Percentiles rank a stretch among this genome's conserved stretches.
Evolutionary conservation across 2,113 vertebrate species (phyloP).

Genomic region (Mus spicilegus): DNA sequence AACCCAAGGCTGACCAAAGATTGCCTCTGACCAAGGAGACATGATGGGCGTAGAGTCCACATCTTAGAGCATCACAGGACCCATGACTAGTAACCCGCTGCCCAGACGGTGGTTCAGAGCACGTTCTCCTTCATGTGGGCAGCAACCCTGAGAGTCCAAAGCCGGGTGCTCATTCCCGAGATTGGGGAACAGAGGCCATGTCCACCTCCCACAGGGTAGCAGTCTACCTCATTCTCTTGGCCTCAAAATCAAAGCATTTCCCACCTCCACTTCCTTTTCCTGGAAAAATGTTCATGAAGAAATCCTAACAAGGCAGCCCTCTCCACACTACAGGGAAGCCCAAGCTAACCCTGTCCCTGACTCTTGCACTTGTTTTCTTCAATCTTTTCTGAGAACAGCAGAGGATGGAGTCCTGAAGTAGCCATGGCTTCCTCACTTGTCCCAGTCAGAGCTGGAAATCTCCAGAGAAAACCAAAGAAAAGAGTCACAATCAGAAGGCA

Average conservation of each 20-base stretch:
- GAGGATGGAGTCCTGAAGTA: not conserved
- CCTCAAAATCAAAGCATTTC: not conserved
- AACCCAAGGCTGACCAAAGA: not conserved
- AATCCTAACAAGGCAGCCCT: not conserved
- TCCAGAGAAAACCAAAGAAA: not conserved
- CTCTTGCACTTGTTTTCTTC: not conserved
- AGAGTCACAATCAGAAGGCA: not conserved
- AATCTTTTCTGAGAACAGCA: not conserved
- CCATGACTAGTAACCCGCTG: not conserved
- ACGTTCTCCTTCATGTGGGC: not conserved
- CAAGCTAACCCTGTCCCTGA: not conserved
- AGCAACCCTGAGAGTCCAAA: not conserved
- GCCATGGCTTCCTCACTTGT: not conserved
- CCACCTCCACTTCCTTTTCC: not conserved
- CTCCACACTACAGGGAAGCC: not conserved
- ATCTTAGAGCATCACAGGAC: not conserved
- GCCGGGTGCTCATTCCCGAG: not conserved
- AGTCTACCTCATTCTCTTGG: not conserved
- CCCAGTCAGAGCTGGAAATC: not conserved
- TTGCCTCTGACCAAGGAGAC: not conserved
- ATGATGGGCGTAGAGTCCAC: not conserved
- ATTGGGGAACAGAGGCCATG: not conserved
- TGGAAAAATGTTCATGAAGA: not conserved
- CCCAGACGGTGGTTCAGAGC: accelerated
- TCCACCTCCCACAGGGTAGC: accelerated